A percentile compares a stretch with the other conserved stretches of the same genome.
Evolutionary conservation across 2,797 vertebrate species (phyloP).

Genomic region (Scolopax rusticola): DNA sequence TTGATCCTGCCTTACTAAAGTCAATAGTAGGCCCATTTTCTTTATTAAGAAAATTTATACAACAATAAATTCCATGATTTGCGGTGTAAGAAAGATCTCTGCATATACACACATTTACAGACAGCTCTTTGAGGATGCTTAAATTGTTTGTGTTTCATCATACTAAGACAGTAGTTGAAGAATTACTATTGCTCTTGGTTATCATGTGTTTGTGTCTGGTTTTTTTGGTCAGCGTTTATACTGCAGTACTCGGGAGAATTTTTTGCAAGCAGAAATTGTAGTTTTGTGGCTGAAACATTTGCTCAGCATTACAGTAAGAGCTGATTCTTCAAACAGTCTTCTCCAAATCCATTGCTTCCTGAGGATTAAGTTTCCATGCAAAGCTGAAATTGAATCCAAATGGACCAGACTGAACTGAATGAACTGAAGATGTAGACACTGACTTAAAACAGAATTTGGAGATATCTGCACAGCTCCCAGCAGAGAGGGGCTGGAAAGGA

Average conservation of each 20-base stretch:
- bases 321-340: not conserved
- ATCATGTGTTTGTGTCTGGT: accelerated
- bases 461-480: not conserved
- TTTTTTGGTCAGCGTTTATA: not conserved
- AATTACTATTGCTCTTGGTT: not conserved
- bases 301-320: not conserved
- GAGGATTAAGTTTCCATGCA: not conserved
- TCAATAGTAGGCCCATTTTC: not conserved
- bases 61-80: not conserved
- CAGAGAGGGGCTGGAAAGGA: not conserved
- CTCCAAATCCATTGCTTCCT: not conserved
- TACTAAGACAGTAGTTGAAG: not conserved
- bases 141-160: not conserved
- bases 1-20: not conserved
- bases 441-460: not conserved
- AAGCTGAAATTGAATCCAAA: slow-evolving; percentile 21
- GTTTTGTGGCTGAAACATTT: not conserved
- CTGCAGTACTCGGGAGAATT: not conserved
- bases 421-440: not conserved
- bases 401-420: not conserved
- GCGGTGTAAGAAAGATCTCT: not conserved
- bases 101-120: not conserved
- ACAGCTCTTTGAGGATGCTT: not conserved
- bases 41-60: not conserved
- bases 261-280: not conserved